These are phyloP conservation scores for Parelbella ahira DNA, from an alignment of 2,888 invertebrate genomes.

Conservation along the genomic window DNA sequence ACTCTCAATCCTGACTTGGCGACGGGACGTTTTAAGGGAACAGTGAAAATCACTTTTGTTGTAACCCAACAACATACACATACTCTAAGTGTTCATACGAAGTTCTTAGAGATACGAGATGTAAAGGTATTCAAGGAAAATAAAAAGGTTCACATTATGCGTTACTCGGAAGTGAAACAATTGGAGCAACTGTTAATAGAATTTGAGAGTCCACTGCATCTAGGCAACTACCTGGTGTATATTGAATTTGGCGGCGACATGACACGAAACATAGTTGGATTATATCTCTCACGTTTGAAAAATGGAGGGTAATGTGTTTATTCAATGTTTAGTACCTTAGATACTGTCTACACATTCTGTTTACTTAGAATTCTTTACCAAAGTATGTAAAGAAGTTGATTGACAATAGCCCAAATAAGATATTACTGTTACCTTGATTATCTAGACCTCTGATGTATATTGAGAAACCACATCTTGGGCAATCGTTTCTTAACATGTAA, in stretches of 20 bases:
- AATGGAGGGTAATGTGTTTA: slow-evolving; percentile 61
- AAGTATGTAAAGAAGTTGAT: too few relatives aligned
- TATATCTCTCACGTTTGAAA: slow-evolving; percentile 85
- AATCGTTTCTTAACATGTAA: too few relatives aligned
- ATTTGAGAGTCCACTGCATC: slow-evolving; percentile 42
- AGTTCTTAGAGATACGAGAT: slow-evolving; percentile 76
- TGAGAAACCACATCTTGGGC: too few relatives aligned
- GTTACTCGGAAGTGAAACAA: slow-evolving; percentile 49
- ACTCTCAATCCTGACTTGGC: slow-evolving; percentile 51
- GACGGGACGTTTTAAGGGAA: slow-evolving; percentile 53
- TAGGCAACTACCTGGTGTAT: slow-evolving; percentile 73
- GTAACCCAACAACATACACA: slow-evolving; percentile 56
- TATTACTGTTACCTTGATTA: too few relatives aligned
- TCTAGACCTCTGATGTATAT: too few relatives aligned
- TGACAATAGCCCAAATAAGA: too few relatives aligned
- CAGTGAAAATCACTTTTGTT: slow-evolving; percentile 56
- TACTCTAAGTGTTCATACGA: slow-evolving; percentile 77
- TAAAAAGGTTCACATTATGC: slow-evolving; percentile 44
- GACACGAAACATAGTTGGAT: slow-evolving; percentile 84
- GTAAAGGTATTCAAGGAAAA: slow-evolving; percentile 49
- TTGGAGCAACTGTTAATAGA: slow-evolving; percentile 59
- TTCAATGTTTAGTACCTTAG: neutral
- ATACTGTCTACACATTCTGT: too few relatives aligned
- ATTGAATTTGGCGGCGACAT: slow-evolving; percentile 84
- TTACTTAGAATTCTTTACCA: too few relatives aligned